These are phyloP conservation scores for Sphaerodactylus townsendi DNA, from an alignment of 2,113 vertebrate species.

Conservation along the genomic window DNA sequence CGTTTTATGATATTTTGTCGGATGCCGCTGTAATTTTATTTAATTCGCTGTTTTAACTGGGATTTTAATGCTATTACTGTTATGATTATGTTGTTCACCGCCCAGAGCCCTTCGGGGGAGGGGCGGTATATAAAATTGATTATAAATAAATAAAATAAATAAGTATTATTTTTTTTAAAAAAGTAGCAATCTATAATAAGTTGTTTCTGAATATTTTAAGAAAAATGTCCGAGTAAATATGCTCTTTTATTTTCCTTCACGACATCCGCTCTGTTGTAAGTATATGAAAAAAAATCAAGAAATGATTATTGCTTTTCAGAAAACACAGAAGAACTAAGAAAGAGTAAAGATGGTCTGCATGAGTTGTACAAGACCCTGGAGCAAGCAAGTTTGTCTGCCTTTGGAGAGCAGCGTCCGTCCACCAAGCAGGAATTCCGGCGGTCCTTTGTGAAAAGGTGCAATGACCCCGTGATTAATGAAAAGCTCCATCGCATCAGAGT, in stretches of 20 bases:
- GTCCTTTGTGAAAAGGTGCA: conserved; percentile 83
- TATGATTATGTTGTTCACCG: no score
- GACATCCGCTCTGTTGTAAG: background rate
- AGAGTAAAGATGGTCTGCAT: conserved; percentile 78
- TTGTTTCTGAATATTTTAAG: background rate
- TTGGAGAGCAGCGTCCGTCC: conserved; percentile 84
- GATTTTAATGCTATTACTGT: no score
- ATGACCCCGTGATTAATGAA: conserved; percentile 88
- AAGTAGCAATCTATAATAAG: background rate
- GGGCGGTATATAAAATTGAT: no score
- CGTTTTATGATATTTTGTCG: no score
- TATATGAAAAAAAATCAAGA: background rate
- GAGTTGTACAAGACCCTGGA: conserved; percentile 83
- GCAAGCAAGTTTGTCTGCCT: conserved; percentile 81
- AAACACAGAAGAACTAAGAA: conserved; percentile 63
- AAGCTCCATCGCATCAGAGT: conserved; percentile 88
- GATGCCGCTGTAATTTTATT: no score
- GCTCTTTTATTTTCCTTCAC: background rate
- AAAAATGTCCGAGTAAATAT: background rate
- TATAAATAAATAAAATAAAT: no score
- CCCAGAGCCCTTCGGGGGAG: no score
- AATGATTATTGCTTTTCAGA: conserved; percentile 62
- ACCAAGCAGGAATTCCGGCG: conserved; percentile 87
- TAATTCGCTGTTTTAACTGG: no score
- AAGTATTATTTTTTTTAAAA: no score